Evolutionary conservation across 2,888 invertebrate genomes (phyloP).

Genomic region (Yponomeuta sedellus): DNA sequence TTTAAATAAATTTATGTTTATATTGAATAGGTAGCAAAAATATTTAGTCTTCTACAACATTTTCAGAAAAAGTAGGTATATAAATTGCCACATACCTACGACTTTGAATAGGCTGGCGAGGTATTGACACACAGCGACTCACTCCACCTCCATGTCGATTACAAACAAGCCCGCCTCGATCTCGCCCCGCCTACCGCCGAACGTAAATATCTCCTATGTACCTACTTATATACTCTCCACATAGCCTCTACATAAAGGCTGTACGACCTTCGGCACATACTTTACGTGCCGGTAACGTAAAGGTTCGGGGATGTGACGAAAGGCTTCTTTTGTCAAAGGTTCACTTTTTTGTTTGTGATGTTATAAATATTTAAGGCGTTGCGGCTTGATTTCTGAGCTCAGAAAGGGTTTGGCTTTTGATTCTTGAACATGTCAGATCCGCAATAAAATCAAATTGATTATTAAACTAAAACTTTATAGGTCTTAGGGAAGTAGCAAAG

Average conservation of each 20-base stretch:
- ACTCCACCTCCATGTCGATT: conserved; percentile 71
- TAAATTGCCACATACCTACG: not conserved
- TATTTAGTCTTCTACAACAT: not conserved
- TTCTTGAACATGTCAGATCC: too few species aligned
- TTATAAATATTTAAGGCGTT: not conserved
- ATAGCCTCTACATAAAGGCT: conserved; percentile 30
- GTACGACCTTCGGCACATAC: conserved; percentile 22
- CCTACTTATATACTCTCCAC: conserved; percentile 51
- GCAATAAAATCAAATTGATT: too few species aligned
- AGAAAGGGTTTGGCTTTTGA: not conserved
- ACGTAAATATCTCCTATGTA: conserved; percentile 68
- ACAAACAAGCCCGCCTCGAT: conserved; percentile 70
- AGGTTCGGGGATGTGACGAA: not conserved
- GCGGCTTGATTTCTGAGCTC: not conserved
- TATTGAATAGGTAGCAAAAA: too few species aligned
- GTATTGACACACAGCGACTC: conserved; percentile 58
- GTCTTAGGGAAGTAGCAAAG: not conserved
- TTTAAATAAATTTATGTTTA: too few species aligned
- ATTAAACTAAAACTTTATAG: not conserved
- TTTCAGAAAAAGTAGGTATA: not conserved
- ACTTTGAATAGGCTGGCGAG: not conserved
- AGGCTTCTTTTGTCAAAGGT: not conserved
- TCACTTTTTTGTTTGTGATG: not conserved
- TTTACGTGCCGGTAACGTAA: conserved; percentile 16
- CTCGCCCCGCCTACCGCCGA: conserved; percentile 65